These are phyloP conservation scores for Strigamia maritima DNA, from an alignment of 2,888 invertebrate genomes.

Conservation along the genomic window DNA sequence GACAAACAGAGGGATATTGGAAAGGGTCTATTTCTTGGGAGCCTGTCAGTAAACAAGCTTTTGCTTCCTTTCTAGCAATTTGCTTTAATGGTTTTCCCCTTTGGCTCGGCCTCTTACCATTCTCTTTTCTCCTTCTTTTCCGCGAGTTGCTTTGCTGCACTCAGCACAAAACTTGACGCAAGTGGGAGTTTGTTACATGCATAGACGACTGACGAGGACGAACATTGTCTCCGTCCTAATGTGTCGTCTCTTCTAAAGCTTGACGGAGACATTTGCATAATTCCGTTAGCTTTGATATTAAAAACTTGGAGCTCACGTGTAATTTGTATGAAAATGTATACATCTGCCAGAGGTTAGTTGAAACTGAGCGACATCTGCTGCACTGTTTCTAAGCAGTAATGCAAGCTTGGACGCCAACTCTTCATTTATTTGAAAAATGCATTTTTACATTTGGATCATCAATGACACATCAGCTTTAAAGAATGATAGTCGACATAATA, in stretches of 20 bases:
- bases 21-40: constrained; percentile 1
- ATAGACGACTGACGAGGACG: too few species aligned
- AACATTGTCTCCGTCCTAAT: not conserved
- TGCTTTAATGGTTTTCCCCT: constrained; percentile 4
- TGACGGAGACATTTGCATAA: not conserved
- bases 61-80: constrained; percentile 4
- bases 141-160: not conserved
- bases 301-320: not conserved
- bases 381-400: not conserved
- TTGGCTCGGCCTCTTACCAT: constrained; percentile 4
- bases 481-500: not conserved
- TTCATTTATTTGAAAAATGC: not conserved
- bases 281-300: not conserved
- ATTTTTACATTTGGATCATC: not conserved
- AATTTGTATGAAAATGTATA: constrained; percentile 4
- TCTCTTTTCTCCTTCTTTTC: not conserved
- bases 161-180: constrained; percentile 4
- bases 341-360: constrained; percentile 4
- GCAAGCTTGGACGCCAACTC: not conserved
- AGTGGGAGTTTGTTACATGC: not conserved
- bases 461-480: not conserved
- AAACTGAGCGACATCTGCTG: not conserved
- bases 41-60: constrained; percentile 3
- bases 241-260: not conserved
- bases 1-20: not conserved